phyloP scores from a whole-genome alignment of 1,140 invertebrate species.

The Agrilus planipennis region DNA sequence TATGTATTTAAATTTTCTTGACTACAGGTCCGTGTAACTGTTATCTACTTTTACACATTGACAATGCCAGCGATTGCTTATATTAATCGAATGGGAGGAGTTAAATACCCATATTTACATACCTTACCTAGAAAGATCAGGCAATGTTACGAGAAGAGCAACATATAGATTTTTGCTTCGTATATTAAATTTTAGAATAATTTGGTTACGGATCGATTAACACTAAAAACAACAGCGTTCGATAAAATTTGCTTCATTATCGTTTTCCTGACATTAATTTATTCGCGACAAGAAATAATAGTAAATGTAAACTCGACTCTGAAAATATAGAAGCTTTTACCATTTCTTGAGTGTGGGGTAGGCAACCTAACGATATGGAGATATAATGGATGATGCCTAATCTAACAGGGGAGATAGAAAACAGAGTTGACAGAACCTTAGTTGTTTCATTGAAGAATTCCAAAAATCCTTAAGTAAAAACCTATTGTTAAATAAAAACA shows the following conservation, averaged over 20 bases:
- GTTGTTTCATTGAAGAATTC: too few species aligned
- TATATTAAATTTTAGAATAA: constrained; percentile 31
- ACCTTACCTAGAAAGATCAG: constrained; percentile 22
- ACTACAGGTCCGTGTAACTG: neutral
- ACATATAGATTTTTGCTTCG: constrained; percentile 27
- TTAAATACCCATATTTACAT: constrained; percentile 24
- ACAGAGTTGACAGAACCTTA: too few species aligned
- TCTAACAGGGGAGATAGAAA: too few species aligned
- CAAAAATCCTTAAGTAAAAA: too few species aligned
- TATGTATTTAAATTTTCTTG: neutral
- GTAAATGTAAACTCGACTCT: constrained; percentile 18
- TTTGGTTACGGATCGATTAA: constrained; percentile 17
- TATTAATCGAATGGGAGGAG: constrained; percentile 22
- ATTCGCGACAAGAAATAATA: constrained; percentile 19
- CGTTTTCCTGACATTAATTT: constrained; percentile 15
- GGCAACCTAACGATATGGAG: too few species aligned
- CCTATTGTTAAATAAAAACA: too few species aligned
- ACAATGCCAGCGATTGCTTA: neutral
- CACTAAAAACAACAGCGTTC: constrained; percentile 7
- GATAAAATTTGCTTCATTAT: neutral
- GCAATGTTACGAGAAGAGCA: constrained; percentile 29
- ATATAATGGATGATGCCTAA: too few species aligned
- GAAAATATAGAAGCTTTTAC: constrained; percentile 18
- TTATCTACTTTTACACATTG: neutral
- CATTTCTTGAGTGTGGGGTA: too few species aligned